These are phyloP conservation scores for Sakesphorus luctuosus DNA, from an alignment of 2,113 vertebrate genomes.

Conservation along the genomic window DNA sequence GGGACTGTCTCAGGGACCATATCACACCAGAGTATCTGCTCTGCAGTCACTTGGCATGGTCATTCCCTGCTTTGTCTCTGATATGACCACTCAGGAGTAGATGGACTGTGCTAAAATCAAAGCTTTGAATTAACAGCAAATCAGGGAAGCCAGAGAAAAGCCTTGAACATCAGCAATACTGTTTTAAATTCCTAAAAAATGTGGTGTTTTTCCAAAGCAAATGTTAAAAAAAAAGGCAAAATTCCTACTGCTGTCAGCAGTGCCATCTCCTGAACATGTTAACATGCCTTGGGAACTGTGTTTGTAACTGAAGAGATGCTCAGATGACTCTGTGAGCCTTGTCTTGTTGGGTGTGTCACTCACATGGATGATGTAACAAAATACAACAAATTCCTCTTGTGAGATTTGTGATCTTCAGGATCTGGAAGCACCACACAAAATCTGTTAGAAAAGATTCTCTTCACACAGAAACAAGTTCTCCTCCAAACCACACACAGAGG, in stretches of 20 bases:
- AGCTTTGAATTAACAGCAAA: neutral
- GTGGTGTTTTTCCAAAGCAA: neutral
- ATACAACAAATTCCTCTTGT: neutral
- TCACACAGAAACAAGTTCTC: neutral
- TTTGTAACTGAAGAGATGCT: neutral
- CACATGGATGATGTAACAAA: neutral
- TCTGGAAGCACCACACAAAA: neutral
- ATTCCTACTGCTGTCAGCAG: neutral
- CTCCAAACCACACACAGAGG: neutral
- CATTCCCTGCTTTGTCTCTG: neutral
- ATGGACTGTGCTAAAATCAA: neutral
- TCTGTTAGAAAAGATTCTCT: neutral
- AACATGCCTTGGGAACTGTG: neutral
- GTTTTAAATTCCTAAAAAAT: neutral
- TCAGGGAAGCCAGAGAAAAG: neutral
- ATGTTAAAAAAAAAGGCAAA: neutral
- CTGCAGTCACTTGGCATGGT: neutral
- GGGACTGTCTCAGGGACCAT: rapidly evolving
- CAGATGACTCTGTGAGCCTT: neutral
- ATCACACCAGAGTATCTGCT: neutral
- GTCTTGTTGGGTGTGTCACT: rapidly evolving
- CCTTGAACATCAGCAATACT: neutral
- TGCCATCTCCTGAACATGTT: neutral
- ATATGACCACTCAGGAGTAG: neutral
- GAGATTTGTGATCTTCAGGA: neutral